These are phyloP conservation scores for Hypomecis punctinalis DNA, from an alignment of 2,888 invertebrate genomes.

Conservation along the genomic window DNA sequence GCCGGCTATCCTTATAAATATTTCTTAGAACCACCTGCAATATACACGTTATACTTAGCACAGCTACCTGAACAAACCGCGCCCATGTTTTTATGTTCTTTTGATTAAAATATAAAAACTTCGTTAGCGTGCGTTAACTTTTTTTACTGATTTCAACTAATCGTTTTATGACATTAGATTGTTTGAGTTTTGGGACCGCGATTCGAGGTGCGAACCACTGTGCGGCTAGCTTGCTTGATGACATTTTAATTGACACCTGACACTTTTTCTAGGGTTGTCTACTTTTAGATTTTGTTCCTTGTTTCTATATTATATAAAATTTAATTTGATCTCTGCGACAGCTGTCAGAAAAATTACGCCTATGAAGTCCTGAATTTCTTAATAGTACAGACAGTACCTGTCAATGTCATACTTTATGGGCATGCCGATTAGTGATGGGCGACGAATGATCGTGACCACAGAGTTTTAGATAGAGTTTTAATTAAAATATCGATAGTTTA, in stretches of 20 bases:
- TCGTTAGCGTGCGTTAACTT: slow-evolving; percentile 35
- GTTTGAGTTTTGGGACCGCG: slow-evolving; percentile 52
- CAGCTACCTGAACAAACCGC: slow-evolving; percentile 38
- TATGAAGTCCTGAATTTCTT: too few species aligned
- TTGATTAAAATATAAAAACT: slow-evolving; percentile 33
- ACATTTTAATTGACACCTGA: slow-evolving; percentile 13
- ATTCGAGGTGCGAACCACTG: slow-evolving; percentile 46
- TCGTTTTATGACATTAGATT: slow-evolving; percentile 78
- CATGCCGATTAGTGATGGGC: too few species aligned
- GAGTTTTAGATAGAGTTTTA: too few species aligned
- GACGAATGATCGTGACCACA: too few species aligned
- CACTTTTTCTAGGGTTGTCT: slow-evolving; percentile 3
- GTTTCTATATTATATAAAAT: too few species aligned
- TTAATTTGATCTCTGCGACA: too few species aligned
- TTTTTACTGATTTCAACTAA: slow-evolving; percentile 50
- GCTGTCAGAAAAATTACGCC: too few species aligned
- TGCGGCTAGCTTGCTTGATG: slow-evolving; percentile 7
- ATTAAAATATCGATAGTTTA: too few species aligned
- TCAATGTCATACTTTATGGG: too few species aligned
- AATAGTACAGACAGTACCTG: too few species aligned
- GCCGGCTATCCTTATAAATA: slow-evolving; percentile 47
- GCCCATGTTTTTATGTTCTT: slow-evolving; percentile 20
- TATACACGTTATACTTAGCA: slow-evolving; percentile 31
- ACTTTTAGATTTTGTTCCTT: not conserved
- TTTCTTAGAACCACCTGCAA: slow-evolving; percentile 46